These are phyloP conservation scores for Anguilla rostrata DNA, from an alignment of 2,113 vertebrate species.

Conservation along the genomic window DNA sequence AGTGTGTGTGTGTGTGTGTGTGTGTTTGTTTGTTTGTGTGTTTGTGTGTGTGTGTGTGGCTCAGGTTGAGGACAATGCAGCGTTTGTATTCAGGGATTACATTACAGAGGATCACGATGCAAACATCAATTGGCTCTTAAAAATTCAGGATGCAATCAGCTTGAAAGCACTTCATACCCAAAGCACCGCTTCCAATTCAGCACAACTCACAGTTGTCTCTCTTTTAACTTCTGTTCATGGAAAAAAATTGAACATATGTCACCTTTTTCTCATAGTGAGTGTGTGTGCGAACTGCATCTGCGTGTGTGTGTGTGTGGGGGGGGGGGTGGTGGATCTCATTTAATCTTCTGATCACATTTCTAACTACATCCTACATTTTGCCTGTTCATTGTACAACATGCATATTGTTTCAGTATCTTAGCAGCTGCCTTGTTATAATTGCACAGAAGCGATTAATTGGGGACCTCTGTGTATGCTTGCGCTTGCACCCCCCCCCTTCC, in stretches of 20 bases:
- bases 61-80: not conserved
- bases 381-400: not conserved
- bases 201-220: not conserved
- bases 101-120: conserved; percentile 6
- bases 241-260: not conserved
- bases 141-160: conserved; percentile 1
- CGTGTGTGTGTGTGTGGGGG: not conserved
- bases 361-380: not conserved
- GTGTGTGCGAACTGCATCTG: not conserved
- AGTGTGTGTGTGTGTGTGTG: conserved; percentile 15
- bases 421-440: not conserved
- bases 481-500: not conserved
- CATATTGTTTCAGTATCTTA: not conserved
- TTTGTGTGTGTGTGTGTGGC: conserved; percentile 16
- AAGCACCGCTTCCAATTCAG: not conserved
- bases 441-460: not conserved
- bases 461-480: conserved; percentile 2
- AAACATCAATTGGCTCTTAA: not conserved
- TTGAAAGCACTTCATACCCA: not conserved
- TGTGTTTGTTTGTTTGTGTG: not conserved
- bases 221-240: not conserved
- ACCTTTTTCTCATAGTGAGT: not conserved
- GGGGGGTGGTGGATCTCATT: not conserved
- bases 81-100: conserved; percentile 2
- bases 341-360: not conserved